These are phyloP conservation scores for Xenopus petersii DNA, from an alignment of 2,797 vertebrate species.

Conservation along the genomic window DNA sequence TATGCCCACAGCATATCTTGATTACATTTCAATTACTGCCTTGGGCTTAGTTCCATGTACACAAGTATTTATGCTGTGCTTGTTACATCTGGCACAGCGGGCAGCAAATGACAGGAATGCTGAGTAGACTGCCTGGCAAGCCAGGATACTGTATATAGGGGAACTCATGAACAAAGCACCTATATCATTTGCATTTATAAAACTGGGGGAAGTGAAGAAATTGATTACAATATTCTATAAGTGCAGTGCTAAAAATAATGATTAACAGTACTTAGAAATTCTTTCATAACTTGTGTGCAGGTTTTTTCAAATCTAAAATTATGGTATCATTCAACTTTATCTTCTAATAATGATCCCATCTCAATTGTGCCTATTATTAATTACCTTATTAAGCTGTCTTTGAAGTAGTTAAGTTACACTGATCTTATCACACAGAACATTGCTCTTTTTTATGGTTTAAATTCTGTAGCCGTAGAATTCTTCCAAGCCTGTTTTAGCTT, in stretches of 20 bases:
- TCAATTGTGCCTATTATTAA: conserved; percentile 42
- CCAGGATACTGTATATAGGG: no score
- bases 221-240: no score
- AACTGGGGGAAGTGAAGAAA: no score
- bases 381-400: conserved; percentile 46
- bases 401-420: conserved; percentile 41
- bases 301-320: conserved; percentile 24
- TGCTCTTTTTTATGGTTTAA: conserved; percentile 43
- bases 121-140: no score
- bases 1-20: no score
- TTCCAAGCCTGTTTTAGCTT: conserved; percentile 22
- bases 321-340: conserved; percentile 45
- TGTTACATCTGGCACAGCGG: no score
- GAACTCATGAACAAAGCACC: no score
- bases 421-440: conserved; percentile 48
- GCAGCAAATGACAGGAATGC: no score
- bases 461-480: conserved; percentile 18
- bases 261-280: conserved; percentile 10
- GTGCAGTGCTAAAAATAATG: not conserved
- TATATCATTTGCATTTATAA: no score
- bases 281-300: not conserved
- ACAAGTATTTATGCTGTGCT: no score
- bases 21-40: no score
- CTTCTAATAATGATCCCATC: conserved; percentile 47
- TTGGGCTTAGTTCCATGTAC: no score